Evolutionary conservation across 1,140 invertebrate genomes (phyloP).

Genomic region (Gonioctena quinquepunctata): DNA sequence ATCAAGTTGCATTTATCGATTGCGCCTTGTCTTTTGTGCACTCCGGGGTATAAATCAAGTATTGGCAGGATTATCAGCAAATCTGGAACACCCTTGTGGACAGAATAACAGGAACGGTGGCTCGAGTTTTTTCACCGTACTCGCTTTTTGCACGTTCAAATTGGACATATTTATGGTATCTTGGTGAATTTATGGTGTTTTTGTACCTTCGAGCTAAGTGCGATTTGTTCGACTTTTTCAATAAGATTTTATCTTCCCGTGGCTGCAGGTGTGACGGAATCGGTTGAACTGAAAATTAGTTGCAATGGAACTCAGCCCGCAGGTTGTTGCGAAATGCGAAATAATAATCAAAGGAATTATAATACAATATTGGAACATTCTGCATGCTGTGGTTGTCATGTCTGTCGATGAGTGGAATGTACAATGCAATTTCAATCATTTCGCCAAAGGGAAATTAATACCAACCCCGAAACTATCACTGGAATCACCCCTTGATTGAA

Average conservation of each 20-base stretch:
- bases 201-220: constrained; percentile 27
- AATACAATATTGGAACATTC: too few relatives aligned
- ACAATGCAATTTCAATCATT: too few relatives aligned
- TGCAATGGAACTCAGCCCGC: too few relatives aligned
- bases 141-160: constrained; percentile 10
- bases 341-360: too few relatives aligned
- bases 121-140: constrained; percentile 20
- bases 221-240: constrained; percentile 10
- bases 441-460: too few relatives aligned
- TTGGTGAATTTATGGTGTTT: constrained; percentile 31
- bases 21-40: background rate
- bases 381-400: too few relatives aligned
- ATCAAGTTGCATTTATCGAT: background rate
- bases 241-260: background rate
- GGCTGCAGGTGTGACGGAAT: background rate
- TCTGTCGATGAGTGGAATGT: too few relatives aligned
- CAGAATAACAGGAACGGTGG: constrained; percentile 25
- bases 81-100: constrained; percentile 25
- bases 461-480: too few relatives aligned
- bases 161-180: constrained; percentile 33
- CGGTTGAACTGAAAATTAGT: too few relatives aligned
- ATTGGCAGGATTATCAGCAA: constrained; percentile 22
- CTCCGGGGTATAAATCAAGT: constrained; percentile 10
- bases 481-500: too few relatives aligned
- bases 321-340: too few relatives aligned